Evolutionary conservation across 2,113 vertebrate genomes (phyloP).

Genomic region (Callaeas wilsoni): DNA sequence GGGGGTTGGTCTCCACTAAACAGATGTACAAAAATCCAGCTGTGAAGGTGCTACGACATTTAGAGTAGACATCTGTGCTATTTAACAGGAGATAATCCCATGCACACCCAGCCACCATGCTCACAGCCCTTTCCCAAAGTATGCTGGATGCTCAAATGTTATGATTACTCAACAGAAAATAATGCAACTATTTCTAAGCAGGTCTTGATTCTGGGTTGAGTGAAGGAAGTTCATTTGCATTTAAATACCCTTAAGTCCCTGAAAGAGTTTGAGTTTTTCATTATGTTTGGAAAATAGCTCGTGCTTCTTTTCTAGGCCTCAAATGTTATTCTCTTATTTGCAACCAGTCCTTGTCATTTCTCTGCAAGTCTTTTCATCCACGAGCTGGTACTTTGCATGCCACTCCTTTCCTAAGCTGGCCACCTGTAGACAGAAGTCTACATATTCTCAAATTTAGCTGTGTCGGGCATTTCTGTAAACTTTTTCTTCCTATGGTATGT

Average conservation of each 20-base stretch:
- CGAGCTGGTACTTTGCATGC: not conserved
- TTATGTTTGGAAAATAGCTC: conserved; percentile 26
- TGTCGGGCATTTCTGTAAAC: not conserved
- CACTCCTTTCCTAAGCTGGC: not conserved
- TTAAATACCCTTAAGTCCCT: conserved; percentile 40
- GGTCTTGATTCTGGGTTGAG: not conserved
- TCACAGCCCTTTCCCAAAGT: not conserved
- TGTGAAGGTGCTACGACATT: not conserved
- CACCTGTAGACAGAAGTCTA: not conserved
- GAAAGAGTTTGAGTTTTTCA: conserved; percentile 15
- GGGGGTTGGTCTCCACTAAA: not conserved
- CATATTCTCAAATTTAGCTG: not conserved
- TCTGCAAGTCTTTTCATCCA: not conserved
- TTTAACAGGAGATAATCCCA: not conserved
- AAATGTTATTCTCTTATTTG: not conserved
- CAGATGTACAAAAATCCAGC: not conserved
- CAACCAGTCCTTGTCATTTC: not conserved
- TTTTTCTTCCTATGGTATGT: not conserved
- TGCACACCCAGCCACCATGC: not conserved
- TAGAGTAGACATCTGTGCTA: not conserved
- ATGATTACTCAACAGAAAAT: not conserved
- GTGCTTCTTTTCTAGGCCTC: not conserved
- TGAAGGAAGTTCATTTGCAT: conserved; percentile 34
- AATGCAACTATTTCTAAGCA: not conserved
- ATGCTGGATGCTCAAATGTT: not conserved